Evolutionary conservation across 2,113 vertebrate species (phyloP).

Genomic region (Syrmaticus mikado): DNA sequence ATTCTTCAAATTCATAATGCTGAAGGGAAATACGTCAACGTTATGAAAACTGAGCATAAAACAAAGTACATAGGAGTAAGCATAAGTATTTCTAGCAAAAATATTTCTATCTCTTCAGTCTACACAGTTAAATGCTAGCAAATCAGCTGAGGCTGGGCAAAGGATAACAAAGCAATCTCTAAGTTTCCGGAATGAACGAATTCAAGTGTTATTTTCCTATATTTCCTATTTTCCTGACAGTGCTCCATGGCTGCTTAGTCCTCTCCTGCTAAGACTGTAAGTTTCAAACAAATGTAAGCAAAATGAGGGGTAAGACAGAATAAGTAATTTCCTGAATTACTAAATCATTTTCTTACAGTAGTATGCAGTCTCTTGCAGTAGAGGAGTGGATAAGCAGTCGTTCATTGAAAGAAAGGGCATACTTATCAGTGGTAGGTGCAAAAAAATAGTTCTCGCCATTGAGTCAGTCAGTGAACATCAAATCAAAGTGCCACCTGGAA

Average conservation of each 20-base stretch:
- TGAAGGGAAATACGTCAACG: neutral
- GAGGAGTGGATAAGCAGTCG: neutral
- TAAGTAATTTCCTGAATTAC: neutral
- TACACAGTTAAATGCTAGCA: neutral
- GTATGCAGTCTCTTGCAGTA: neutral
- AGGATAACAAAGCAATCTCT: neutral
- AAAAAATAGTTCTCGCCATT: neutral
- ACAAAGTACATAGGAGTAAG: neutral
- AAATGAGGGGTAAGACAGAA: neutral
- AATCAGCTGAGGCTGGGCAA: neutral
- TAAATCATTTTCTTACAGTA: neutral
- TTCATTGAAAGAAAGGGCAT: neutral
- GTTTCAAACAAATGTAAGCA: neutral
- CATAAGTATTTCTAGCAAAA: neutral
- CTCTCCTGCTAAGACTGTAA: neutral
- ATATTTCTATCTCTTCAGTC: neutral
- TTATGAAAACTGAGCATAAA: neutral
- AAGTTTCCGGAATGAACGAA: neutral
- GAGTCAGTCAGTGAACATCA: neutral
- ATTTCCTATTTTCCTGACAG: neutral
- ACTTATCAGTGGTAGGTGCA: fast-evolving
- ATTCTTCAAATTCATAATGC: neutral
- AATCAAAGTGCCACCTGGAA: neutral
- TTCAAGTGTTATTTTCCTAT: neutral
- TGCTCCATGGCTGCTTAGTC: neutral